Evolutionary conservation across 2,888 invertebrate genomes (phyloP).

Genomic region (Pseudococcus jackbeardsleyi): DNA sequence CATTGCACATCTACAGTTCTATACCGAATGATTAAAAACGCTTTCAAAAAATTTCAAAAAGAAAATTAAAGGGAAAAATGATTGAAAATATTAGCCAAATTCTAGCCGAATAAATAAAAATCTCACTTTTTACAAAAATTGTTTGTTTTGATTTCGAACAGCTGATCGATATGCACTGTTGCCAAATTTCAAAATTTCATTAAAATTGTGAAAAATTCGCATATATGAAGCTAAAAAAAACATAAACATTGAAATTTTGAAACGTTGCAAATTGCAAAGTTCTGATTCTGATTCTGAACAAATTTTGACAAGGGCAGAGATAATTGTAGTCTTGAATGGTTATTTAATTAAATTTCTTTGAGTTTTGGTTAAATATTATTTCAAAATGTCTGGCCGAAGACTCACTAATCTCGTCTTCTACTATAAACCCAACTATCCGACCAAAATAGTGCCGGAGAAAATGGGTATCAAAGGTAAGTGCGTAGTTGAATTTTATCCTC

Average conservation of each 20-base stretch:
- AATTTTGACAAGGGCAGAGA: conserved; percentile 36
- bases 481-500: neutral
- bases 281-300: too few relatives aligned
- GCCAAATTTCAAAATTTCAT: neutral
- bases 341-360: neutral
- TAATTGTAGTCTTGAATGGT: neutral
- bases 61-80: neutral
- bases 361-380: neutral
- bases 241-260: neutral
- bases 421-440: neutral
- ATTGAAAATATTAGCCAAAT: neutral
- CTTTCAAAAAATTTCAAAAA: neutral
- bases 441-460: neutral
- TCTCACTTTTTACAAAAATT: neutral
- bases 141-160: neutral
- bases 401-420: neutral
- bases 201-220: neutral
- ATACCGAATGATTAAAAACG: too few relatives aligned
- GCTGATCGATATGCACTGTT: neutral
- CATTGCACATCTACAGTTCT: neutral
- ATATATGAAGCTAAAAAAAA: neutral
- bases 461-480: neutral
- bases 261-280: conserved; percentile 7
- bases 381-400: neutral
- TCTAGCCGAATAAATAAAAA: neutral